These are phyloP conservation scores for Brachymystax lenok DNA, from an alignment of 2,797 vertebrate genomes.

Conservation along the genomic window DNA sequence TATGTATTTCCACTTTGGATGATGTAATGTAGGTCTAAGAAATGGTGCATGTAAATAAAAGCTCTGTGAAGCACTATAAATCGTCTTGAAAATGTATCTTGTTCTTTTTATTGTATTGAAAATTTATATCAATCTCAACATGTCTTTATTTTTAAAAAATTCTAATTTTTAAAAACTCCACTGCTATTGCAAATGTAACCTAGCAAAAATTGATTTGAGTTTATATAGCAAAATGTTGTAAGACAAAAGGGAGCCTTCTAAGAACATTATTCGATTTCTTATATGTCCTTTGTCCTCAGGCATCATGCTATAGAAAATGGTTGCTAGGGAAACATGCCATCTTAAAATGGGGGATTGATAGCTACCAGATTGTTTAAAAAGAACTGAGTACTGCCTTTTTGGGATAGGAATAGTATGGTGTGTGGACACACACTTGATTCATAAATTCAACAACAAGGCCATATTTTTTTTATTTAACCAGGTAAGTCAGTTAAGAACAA, in stretches of 20 bases:
- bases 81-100: conserved; percentile 38
- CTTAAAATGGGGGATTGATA: not conserved
- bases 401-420: not conserved
- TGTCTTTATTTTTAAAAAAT: not conserved
- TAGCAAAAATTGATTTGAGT: not conserved
- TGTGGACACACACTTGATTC: not conserved
- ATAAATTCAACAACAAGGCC: too few relatives aligned
- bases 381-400: not conserved
- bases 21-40: conserved; percentile 87
- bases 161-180: too few relatives aligned
- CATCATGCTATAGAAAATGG: conserved; percentile 33
- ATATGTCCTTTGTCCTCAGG: conserved; percentile 47
- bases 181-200: not conserved
- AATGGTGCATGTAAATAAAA: conserved; percentile 99
- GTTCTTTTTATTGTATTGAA: conserved; percentile 31
- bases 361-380: not conserved
- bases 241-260: conserved; percentile 2
- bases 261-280: conserved; percentile 35
- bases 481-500: too few relatives aligned
- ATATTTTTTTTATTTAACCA: too few relatives aligned
- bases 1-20: conserved; percentile 86
- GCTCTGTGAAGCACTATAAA: conserved; percentile 83
- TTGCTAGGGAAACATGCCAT: conserved; percentile 19
- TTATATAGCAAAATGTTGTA: not conserved
- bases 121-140: not conserved